These are phyloP conservation scores for Cyclina sinensis DNA, from an alignment of 1,140 invertebrate species.

Conservation along the genomic window DNA sequence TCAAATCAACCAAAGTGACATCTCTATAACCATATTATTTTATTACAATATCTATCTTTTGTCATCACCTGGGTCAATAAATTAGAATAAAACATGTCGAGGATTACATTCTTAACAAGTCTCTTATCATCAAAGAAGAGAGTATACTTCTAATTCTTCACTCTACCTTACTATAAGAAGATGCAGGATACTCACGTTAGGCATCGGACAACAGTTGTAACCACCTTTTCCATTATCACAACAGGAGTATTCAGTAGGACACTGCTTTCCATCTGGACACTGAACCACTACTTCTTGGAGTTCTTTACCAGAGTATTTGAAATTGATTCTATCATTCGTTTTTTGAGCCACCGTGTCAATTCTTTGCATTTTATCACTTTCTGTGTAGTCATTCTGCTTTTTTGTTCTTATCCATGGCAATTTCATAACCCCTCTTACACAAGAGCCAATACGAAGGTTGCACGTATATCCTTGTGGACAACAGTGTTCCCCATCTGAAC, in stretches of 20 bases:
- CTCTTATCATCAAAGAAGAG: too few relatives aligned
- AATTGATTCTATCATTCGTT: too few relatives aligned
- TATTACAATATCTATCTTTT: too few relatives aligned
- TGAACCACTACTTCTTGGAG: background rate
- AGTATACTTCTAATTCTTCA: too few relatives aligned
- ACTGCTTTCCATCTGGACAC: constrained; percentile 50
- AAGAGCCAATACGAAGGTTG: constrained; percentile 43
- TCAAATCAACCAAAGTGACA: too few relatives aligned
- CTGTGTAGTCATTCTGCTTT: background rate
- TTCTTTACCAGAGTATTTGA: background rate
- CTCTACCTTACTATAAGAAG: too few relatives aligned
- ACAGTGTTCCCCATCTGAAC: constrained; percentile 72
- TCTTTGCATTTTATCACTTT: background rate
- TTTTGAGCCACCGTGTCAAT: background rate
- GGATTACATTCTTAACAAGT: too few relatives aligned
- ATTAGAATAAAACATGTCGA: too few relatives aligned
- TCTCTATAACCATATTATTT: too few relatives aligned
- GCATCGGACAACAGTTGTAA: constrained; percentile 68
- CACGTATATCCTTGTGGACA: constrained; percentile 74
- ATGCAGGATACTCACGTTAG: constrained; percentile 62
- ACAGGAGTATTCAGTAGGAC: constrained; percentile 55
- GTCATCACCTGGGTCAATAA: too few relatives aligned
- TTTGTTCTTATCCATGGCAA: constrained; percentile 5
- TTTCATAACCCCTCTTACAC: constrained; percentile 1
- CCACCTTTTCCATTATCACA: constrained; percentile 44